Evolutionary conservation across 2,113 vertebrate genomes (phyloP).

Genomic region (Paramormyrops kingsleyae): DNA sequence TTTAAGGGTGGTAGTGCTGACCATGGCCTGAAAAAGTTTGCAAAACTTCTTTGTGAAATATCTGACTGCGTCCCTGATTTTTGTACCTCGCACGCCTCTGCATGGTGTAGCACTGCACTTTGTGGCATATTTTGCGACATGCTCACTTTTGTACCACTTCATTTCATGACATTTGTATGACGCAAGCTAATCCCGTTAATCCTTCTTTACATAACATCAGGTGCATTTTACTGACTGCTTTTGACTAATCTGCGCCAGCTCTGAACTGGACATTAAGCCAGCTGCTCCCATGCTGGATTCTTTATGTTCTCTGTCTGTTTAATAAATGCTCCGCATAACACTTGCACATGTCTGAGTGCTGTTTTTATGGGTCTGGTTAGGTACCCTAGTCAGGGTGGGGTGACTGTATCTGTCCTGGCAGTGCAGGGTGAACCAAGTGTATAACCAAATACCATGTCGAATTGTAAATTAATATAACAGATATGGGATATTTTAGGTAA

Average conservation of each 20-base stretch:
- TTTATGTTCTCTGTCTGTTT: neutral
- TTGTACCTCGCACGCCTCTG: neutral
- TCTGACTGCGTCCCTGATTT: neutral
- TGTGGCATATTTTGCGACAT: neutral
- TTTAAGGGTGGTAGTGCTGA: neutral
- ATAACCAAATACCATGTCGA: too few relatives aligned
- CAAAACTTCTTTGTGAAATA: neutral
- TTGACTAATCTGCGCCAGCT: neutral
- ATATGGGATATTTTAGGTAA: neutral
- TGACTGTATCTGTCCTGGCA: too few relatives aligned
- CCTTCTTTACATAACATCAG: neutral
- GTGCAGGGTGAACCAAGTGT: neutral
- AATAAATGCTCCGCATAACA: neutral
- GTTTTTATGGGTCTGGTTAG: too few relatives aligned
- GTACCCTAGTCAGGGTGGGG: too few relatives aligned
- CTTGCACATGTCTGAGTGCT: neutral
- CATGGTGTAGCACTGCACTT: neutral
- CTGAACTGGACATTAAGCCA: neutral
- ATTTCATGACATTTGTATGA: neutral
- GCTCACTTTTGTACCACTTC: neutral
- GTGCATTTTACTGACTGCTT: neutral
- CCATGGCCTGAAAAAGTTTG: neutral
- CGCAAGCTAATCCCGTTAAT: neutral
- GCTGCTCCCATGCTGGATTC: neutral
- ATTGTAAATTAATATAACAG: neutral